Evolutionary conservation across 2,888 invertebrate species (phyloP).

Genomic region (Sphecodes monilicornis): DNA sequence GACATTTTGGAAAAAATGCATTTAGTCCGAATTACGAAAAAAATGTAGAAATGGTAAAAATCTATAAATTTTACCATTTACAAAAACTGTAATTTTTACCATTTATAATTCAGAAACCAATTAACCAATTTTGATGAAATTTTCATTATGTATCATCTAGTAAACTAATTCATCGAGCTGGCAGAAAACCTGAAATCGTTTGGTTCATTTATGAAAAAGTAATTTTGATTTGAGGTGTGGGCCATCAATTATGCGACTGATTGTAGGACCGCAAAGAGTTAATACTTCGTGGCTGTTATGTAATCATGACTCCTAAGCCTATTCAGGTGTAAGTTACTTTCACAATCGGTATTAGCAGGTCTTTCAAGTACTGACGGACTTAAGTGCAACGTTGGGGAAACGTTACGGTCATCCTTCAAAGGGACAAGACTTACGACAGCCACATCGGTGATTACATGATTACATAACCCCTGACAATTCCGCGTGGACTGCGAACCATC

Average conservation of each 20-base stretch:
- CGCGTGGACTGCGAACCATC: not conserved
- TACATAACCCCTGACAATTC: not conserved
- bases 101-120: no score
- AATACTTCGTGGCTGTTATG: not conserved
- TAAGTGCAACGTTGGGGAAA: not conserved
- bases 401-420: not conserved
- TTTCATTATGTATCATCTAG: not conserved
- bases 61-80: no score
- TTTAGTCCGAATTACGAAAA: no score
- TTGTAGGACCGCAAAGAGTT: not conserved
- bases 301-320: not conserved
- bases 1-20: no score
- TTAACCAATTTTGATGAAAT: not conserved
- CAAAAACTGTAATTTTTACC: no score
- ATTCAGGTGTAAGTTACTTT: slow-evolving; percentile 2
- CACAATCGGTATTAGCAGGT: not conserved
- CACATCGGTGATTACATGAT: not conserved
- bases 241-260: not conserved
- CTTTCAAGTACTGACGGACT: not conserved
- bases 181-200: not conserved
- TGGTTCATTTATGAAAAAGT: not conserved
- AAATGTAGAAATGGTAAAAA: no score
- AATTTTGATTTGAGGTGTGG: not conserved
- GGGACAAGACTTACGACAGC: not conserved
- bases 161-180: not conserved